A percentile compares a stretch with the other conserved stretches of the same genome.
Conservation (phyloP, 2,797 vertebrate genomes). For the Enteromius paludinosus region DNA sequence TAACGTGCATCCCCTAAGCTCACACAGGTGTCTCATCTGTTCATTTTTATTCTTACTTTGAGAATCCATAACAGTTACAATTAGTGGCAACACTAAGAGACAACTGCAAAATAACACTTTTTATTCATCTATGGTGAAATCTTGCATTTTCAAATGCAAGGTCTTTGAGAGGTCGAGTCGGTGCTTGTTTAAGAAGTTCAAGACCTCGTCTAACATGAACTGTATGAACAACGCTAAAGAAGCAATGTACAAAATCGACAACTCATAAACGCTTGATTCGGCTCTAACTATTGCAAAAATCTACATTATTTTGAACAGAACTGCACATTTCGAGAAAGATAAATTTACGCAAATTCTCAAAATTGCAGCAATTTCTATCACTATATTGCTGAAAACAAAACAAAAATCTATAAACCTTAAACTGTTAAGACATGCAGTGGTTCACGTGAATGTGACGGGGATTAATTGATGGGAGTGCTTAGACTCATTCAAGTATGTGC, state of each 20-base stretch:
- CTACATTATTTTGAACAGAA: not conserved
- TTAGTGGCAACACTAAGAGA: conserved; percentile 3
- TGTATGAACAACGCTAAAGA: not conserved
- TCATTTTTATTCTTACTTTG: conserved; percentile 16
- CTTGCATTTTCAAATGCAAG: not conserved
- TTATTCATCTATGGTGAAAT: not conserved
- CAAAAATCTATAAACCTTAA: not conserved
- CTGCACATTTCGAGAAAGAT: not conserved
- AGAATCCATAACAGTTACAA: not conserved
- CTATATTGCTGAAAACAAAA: not conserved
- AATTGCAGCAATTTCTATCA: not conserved
- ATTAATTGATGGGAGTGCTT: not conserved
- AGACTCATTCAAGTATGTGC: too few relatives aligned
- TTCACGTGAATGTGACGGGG: too few relatives aligned
- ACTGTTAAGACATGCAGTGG: not conserved
- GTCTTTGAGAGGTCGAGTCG: not conserved
- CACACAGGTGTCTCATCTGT: conserved; percentile 35
- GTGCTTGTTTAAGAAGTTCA: not conserved
- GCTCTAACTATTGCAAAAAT: not conserved
- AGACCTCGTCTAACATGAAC: not conserved
- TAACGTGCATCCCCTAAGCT: conserved; percentile 42
- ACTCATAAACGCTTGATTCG: not conserved
- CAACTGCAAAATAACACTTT: not conserved
- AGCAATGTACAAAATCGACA: not conserved
- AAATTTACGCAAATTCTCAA: not conserved